These are phyloP conservation scores for Meriones psammophilus DNA, from an alignment of 2,797 vertebrate species.

Conservation along the genomic window DNA sequence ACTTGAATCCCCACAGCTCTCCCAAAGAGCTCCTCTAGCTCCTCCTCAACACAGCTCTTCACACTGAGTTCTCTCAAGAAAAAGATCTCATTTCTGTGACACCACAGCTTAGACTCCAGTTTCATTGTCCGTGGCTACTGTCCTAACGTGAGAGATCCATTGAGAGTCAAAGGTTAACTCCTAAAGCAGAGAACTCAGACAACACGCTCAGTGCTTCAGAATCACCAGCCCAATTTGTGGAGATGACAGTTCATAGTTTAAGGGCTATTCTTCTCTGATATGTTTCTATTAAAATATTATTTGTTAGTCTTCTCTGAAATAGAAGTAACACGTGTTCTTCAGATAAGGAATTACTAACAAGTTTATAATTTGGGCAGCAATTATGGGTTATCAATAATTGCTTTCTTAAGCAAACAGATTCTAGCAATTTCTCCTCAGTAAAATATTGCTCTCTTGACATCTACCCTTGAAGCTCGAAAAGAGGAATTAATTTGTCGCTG, in stretches of 20 bases:
- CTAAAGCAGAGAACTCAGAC: constrained; percentile 46
- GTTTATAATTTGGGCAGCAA: constrained; percentile 55
- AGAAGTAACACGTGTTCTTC: background rate
- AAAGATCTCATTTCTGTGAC: constrained; percentile 42
- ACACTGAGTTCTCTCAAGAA: constrained; percentile 7
- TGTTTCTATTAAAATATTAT: background rate
- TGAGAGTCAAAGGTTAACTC: constrained; percentile 17
- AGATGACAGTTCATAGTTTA: background rate
- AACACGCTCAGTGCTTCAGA: background rate
- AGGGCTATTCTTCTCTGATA: constrained; percentile 27
- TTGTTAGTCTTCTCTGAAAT: constrained; percentile 56
- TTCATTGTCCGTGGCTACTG: constrained; percentile 1
- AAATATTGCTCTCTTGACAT: constrained; percentile 69
- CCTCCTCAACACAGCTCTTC: background rate
- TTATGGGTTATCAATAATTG: constrained; percentile 73
- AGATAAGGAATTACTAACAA: constrained; percentile 50
- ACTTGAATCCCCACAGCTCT: constrained; percentile 40
- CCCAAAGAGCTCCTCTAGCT: constrained; percentile 30
- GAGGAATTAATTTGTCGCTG: constrained; percentile 68
- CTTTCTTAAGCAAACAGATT: constrained; percentile 77
- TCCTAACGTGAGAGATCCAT: background rate
- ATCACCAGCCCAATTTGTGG: background rate
- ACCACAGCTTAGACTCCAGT: constrained; percentile 16
- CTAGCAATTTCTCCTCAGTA: constrained; percentile 48
- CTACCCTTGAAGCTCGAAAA: constrained; percentile 58